Conservation (phyloP, 2,888 invertebrate genomes). For the Amiota minor region DNA sequence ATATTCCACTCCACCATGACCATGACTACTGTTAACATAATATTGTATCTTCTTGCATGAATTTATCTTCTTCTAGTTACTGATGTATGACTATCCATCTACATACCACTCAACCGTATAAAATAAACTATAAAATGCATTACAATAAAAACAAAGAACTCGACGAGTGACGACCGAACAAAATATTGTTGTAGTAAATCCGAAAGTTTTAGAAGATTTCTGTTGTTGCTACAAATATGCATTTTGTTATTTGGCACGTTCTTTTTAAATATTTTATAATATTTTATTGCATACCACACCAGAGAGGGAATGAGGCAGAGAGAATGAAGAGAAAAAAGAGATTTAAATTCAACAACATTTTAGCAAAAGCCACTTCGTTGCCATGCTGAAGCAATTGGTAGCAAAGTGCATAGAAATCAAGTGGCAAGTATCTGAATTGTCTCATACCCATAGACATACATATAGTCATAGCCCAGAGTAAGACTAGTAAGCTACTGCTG, state of each 20-base stretch:
- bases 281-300: constrained; percentile 58
- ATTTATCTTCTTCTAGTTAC: too few relatives aligned
- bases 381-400: too few relatives aligned
- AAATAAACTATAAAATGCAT: constrained; percentile 24
- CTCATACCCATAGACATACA: background rate
- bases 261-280: constrained; percentile 61
- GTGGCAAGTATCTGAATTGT: constrained; percentile 21
- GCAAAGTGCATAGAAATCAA: constrained; percentile 18
- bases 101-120: background rate
- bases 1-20: background rate
- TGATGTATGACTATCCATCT: too few relatives aligned
- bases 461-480: background rate
- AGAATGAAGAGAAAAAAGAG: background rate
- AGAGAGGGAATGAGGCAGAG: too few relatives aligned
- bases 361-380: too few relatives aligned
- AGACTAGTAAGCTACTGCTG: background rate
- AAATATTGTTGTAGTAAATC: background rate
- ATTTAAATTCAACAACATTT: constrained; percentile 7
- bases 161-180: too few relatives aligned
- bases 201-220: constrained; percentile 26
- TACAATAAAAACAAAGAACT: background rate
- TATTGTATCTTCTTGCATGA: too few relatives aligned
- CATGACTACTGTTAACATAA: background rate
- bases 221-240: constrained; percentile 44
- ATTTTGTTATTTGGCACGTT: constrained; percentile 49